Percentiles rank a stretch among this genome's conserved stretches.
These are phyloP conservation scores for Sminthurinus signatus DNA, from an alignment of 1,140 invertebrate species.

Conservation along the genomic window DNA sequence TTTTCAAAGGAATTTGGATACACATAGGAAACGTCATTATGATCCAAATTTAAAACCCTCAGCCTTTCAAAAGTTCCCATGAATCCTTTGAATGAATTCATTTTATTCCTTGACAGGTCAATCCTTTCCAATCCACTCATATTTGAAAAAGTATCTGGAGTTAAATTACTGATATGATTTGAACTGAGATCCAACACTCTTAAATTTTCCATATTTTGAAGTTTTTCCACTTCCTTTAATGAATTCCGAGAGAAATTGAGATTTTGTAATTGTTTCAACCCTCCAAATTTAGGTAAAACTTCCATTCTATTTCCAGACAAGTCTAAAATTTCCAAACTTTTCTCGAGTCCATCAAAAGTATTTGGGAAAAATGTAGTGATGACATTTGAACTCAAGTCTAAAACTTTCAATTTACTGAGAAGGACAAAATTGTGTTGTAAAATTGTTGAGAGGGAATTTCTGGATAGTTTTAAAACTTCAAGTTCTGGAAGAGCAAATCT, in stretches of 20 bases:
- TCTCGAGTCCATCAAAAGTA: slow-evolving; percentile 36
- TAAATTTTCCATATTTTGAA: slow-evolving; percentile 50
- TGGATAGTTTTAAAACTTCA: slow-evolving; percentile 65
- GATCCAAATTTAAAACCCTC: slow-evolving; percentile 63
- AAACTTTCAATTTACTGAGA: slow-evolving; percentile 62
- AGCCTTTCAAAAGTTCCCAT: slow-evolving; percentile 47
- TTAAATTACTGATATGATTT: slow-evolving; percentile 45
- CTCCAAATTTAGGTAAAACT: slow-evolving; percentile 35
- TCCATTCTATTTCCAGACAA: slow-evolving; percentile 43
- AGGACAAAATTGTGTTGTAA: slow-evolving; percentile 66
- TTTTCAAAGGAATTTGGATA: slow-evolving; percentile 75
- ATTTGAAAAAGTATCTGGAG: slow-evolving; percentile 43
- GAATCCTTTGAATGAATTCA: slow-evolving; percentile 70
- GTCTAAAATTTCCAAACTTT: slow-evolving; percentile 39
- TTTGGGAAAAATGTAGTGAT: slow-evolving; percentile 53
- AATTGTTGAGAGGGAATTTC: slow-evolving; percentile 66
- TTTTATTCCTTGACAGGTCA: slow-evolving; percentile 52
- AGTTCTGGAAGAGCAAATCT: slow-evolving; percentile 48
- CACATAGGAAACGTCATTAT: slow-evolving; percentile 69
- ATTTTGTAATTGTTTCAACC: slow-evolving; percentile 13
- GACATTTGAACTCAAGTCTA: slow-evolving; percentile 70
- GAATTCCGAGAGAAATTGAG: slow-evolving; percentile 36
- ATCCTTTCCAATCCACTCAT: slow-evolving; percentile 44
- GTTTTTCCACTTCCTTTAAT: slow-evolving; percentile 35
- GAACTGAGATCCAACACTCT: slow-evolving; percentile 64